Base-by-base conservation (phyloP, 2,888 invertebrate species). In the Nomada ferruginata region DNA sequence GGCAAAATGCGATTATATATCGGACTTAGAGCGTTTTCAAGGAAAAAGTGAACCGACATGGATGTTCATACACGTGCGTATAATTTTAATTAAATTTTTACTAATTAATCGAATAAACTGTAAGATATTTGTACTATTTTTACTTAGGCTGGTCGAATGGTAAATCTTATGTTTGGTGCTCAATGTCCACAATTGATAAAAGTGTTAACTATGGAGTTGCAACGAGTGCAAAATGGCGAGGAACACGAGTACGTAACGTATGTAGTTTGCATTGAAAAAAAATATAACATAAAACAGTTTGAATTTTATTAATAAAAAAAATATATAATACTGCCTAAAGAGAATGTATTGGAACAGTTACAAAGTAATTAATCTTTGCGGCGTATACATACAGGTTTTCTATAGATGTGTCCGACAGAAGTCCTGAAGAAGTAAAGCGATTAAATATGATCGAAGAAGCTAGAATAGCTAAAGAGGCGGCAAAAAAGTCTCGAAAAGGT, bases 21-120 rank as follows among this genome's bases (percentile, higher is more conserved):
- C 96, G 64, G 95, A 95, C 60, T 93, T 98, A 70, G 95, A 96
- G 90, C 95, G 97, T 76, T 98, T 98, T 93, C 95, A 97, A 71
- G 97, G 97, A 78, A 97, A 96, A 91, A 98, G 98, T 93, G 97
- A 98, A 92, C 98, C 98, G 0, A 97, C 97, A 0, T 98, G 98
- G 97, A 96, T 98, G 94, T 98, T 98, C 89, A 96, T 97, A 79
- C 91, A 91, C 57, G 93, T 93, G 87, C 47, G 10, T 36, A 59
- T 26, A 29, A 10, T 63, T 23, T 15, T 23, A 18, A 59, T 50
- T 18, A 57, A 23, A 52, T 1, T 26, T 15, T 2, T 11, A 64
- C 26, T 29, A 42, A 13, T 36, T 1, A 44, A 44, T 18, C 15
- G 42, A 15, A 64, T 64, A 10, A 20, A 50, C 36, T 36, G 13